A percentile compares a stretch with the other conserved stretches of the same genome.
Conservation (phyloP, 2,797 vertebrate genomes). For the Leucoraja ocellata region DNA sequence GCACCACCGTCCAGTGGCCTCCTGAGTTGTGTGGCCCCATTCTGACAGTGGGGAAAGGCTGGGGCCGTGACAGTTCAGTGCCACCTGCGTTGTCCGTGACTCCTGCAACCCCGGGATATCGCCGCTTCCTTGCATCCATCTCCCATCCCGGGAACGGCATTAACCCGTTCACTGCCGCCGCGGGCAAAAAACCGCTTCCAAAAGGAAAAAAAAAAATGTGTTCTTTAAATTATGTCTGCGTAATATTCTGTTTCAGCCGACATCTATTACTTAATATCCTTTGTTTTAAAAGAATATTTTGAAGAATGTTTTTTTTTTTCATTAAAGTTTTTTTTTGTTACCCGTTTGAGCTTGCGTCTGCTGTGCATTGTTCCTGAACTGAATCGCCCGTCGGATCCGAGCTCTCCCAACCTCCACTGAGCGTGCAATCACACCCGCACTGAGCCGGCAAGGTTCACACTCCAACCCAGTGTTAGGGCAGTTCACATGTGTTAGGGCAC, state of each 20-base stretch:
- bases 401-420: too few relatives aligned
- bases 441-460: too few relatives aligned
- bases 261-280: constrained; percentile 36
- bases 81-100: neutral
- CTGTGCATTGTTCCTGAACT: neutral
- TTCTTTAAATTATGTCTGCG: constrained; percentile 32
- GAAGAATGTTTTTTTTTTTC: constrained; percentile 12
- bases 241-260: constrained; percentile 27
- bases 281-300: constrained; percentile 37
- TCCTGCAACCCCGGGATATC: neutral
- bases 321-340: constrained; percentile 34
- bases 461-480: too few relatives aligned
- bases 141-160: neutral
- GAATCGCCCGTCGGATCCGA: too few relatives aligned
- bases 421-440: too few relatives aligned
- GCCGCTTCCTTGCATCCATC: neutral
- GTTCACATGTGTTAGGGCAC: too few relatives aligned
- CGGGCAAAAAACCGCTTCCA: neutral
- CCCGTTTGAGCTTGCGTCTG: neutral
- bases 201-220: neutral
- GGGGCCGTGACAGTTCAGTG: neutral
- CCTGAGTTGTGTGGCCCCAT: neutral
- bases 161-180: neutral
- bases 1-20: too few relatives aligned
- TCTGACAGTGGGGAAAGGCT: neutral